Conservation (phyloP, 2,113 vertebrate species). For the Prionailurus bengalensis region DNA sequence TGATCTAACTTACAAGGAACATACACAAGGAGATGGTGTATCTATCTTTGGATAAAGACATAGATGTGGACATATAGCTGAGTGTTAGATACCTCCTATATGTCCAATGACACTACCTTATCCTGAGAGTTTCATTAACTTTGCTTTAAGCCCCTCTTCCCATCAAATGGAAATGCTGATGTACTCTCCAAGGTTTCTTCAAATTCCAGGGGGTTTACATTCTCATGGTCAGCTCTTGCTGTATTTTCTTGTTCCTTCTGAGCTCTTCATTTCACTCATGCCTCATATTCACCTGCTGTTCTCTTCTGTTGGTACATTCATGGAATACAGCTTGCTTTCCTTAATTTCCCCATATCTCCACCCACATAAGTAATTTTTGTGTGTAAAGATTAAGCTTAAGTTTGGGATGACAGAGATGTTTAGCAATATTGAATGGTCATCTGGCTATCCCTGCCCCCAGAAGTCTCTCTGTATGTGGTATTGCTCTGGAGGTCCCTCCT, state of each 20-base stretch:
- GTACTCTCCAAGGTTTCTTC: neutral
- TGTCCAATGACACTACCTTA: neutral
- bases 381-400: neutral
- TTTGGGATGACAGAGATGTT: neutral
- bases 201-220: neutral
- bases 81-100: neutral
- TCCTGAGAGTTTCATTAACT: neutral
- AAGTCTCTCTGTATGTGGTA: neutral
- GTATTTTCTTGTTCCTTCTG: neutral
- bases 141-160: neutral
- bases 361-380: neutral
- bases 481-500: neutral
- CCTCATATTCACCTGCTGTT: neutral
- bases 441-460: neutral
- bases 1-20: neutral
- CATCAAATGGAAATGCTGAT: neutral
- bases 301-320: neutral
- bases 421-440: neutral
- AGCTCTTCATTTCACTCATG: neutral
- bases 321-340: neutral
- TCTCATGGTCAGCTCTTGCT: neutral
- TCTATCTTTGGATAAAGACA: neutral
- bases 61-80: neutral
- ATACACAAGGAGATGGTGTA: neutral
- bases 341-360: neutral